Conservation (phyloP, 2,888 invertebrate genomes). For the Oxyscelio sp. region DNA sequence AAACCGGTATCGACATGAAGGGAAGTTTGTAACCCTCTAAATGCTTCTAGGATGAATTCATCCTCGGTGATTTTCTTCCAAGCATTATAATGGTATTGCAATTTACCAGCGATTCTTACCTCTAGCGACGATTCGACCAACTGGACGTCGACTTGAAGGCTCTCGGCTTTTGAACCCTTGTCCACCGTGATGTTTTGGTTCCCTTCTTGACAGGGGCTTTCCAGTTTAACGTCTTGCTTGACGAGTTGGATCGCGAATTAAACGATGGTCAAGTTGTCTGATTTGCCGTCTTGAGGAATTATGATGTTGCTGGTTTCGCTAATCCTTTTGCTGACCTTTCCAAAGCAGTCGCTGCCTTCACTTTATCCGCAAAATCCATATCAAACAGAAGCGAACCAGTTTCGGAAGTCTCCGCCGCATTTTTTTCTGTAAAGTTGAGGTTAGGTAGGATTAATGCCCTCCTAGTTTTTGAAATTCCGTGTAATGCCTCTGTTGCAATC, state of each 20-base stretch:
- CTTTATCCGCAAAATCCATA: not conserved
- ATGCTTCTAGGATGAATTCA: conserved; percentile 6
- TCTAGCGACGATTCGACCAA: not conserved
- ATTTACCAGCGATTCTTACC: not conserved
- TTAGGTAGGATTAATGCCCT: not conserved
- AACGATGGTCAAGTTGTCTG: not conserved
- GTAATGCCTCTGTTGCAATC: not conserved
- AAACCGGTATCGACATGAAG: too few species aligned
- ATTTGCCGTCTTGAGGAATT: not conserved
- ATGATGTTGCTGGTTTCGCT: not conserved
- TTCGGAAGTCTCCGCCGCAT: not conserved
- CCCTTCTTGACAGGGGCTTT: conserved; percentile 6
- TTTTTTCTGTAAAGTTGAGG: not conserved
- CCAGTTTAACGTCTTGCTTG: conserved; percentile 7
- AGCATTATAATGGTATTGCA: not conserved
- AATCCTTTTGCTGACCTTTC: conserved; percentile 1
- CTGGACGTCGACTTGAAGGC: not conserved
- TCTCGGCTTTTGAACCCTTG: conserved; percentile 10
- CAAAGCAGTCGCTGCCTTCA: not conserved
- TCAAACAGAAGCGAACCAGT: not conserved
- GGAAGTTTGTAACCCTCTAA: too few species aligned
- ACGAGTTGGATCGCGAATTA: not conserved
- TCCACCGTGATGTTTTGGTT: not conserved
- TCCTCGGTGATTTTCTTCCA: conserved; percentile 3
- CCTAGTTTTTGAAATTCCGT: conserved; percentile 4